Percentiles rank a stretch among this genome's conserved stretches.
These are phyloP conservation scores for Montipora capricornis DNA, from an alignment of 64 coral and sea anemone genomes.

Conservation along the genomic window DNA sequence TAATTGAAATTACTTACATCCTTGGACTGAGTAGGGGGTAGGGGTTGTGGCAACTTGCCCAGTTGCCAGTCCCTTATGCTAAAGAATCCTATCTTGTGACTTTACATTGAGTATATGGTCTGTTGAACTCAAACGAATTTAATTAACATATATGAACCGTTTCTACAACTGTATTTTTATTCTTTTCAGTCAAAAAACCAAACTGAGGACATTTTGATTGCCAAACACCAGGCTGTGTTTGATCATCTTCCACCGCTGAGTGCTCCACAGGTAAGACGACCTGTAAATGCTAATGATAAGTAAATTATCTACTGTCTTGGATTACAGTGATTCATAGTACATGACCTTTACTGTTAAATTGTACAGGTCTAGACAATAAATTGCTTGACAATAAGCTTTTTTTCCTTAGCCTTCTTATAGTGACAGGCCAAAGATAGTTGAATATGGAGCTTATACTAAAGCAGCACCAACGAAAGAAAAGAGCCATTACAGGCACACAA, in stretches of 20 bases:
- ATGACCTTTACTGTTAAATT: too few species aligned
- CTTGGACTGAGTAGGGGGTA: too few species aligned
- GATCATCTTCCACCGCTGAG: slow-evolving; percentile 91
- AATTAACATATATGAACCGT: too few species aligned
- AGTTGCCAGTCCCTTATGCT: too few species aligned
- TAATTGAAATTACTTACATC: too few species aligned
- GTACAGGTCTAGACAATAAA: background rate
- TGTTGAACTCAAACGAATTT: too few species aligned
- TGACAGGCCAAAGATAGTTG: slow-evolving; percentile 93
- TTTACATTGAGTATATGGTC: too few species aligned
- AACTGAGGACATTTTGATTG: background rate
- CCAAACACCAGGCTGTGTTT: slow-evolving; percentile 63
- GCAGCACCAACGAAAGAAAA: slow-evolving; percentile 96
- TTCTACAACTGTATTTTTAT: background rate
- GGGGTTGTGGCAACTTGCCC: too few species aligned
- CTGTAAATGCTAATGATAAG: too few species aligned
- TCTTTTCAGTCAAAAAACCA: slow-evolving; percentile 20
- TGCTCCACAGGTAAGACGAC: slow-evolving; percentile 80
- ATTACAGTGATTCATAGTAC: too few species aligned
- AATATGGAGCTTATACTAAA: slow-evolving; percentile 89
- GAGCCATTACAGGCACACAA: slow-evolving; percentile 82
- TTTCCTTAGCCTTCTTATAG: slow-evolving; percentile 83
- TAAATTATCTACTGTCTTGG: too few species aligned
- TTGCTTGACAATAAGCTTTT: background rate
- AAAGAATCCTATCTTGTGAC: too few species aligned